phyloP scores from a whole-genome alignment of 2,113 vertebrate species.

The Baryphthengus martii region DNA sequence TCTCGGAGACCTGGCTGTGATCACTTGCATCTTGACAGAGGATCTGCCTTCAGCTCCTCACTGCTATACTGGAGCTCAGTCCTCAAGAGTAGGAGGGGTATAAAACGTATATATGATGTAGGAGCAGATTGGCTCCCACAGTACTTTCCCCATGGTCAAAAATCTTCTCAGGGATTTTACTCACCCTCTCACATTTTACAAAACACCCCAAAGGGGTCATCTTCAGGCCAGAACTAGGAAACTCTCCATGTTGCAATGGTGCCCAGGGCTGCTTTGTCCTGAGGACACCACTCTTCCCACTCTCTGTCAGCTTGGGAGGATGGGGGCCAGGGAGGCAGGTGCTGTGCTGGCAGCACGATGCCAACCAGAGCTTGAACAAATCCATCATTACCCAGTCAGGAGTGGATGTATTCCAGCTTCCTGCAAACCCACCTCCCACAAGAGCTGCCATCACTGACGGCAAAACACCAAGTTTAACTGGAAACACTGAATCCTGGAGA shows the following conservation, averaged over 20 bases:
- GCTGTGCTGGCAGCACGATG: not conserved
- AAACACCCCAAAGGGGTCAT: not conserved
- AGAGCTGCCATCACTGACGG: not conserved
- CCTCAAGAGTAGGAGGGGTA: not conserved
- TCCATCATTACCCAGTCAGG: not conserved
- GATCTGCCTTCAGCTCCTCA: not conserved
- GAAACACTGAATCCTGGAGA: not conserved
- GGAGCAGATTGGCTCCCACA: not conserved
- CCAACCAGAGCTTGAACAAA: not conserved
- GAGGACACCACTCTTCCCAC: not conserved
- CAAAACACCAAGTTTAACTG: not conserved
- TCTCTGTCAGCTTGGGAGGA: not conserved
- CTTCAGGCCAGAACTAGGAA: not conserved
- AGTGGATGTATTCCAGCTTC: not conserved
- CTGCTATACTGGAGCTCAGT: not conserved
- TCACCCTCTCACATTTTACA: not conserved
- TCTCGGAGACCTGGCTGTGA: not conserved
- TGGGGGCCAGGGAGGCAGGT: not conserved
- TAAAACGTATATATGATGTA: not conserved
- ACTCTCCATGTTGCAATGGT: fast-evolving
- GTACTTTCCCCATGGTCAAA: not conserved
- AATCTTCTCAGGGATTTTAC: not conserved
- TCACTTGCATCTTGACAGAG: not conserved
- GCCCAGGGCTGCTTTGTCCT: not conserved
- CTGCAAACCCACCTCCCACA: not conserved